Conservation (phyloP, 2,797 vertebrate species). For the Poliocrania exsul region DNA sequence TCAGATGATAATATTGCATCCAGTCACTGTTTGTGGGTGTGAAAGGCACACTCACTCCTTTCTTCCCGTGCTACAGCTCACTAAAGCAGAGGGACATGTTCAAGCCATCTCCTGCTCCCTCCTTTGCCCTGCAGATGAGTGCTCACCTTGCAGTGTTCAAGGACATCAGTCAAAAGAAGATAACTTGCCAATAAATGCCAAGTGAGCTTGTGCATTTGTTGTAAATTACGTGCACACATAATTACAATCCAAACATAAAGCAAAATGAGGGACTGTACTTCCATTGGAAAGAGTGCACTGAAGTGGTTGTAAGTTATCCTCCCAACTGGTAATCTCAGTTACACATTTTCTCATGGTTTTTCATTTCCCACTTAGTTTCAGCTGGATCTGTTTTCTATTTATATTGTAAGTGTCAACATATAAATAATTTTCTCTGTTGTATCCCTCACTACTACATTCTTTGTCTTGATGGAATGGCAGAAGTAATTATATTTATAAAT, state of each 20-base stretch:
- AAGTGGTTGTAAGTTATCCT: not conserved
- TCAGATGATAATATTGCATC: not conserved
- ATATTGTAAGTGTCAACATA: conserved; percentile 25
- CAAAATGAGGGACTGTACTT: not conserved
- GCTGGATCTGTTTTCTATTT: conserved; percentile 50
- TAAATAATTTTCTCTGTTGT: conserved; percentile 47
- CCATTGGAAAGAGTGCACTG: not conserved
- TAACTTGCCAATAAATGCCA: not conserved
- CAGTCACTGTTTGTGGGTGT: not conserved
- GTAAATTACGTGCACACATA: not conserved
- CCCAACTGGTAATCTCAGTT: not conserved
- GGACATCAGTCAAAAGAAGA: not conserved
- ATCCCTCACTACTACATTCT: conserved; percentile 43
- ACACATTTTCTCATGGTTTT: conserved; percentile 38
- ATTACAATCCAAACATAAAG: not conserved
- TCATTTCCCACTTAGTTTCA: conserved; percentile 32
- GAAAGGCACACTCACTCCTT: not conserved
- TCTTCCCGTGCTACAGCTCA: not conserved
- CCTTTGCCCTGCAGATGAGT: not conserved
- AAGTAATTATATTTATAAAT: conserved; percentile 69
- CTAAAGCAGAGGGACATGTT: not conserved
- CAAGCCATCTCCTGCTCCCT: not conserved
- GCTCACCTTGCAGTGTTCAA: not conserved
- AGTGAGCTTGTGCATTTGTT: not conserved
- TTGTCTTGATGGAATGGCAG: conserved; percentile 51